These are phyloP conservation scores for Aricia agestis DNA, from an alignment of 1,140 invertebrate species.

Conservation along the genomic window DNA sequence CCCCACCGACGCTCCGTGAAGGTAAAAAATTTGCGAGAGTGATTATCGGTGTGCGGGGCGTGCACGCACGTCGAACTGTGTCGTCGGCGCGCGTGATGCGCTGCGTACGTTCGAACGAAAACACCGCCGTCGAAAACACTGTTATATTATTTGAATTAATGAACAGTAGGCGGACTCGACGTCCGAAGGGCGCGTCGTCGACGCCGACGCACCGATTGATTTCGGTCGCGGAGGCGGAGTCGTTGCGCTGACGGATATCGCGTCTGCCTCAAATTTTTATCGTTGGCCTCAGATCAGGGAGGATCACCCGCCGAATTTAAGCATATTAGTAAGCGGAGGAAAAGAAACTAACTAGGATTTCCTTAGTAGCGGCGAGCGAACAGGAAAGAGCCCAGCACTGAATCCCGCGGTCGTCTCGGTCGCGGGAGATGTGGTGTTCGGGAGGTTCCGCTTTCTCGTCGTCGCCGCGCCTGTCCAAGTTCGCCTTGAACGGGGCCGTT, in stretches of 20 bases:
- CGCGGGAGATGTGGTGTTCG: conserved; percentile 82
- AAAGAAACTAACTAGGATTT: conserved; percentile 94
- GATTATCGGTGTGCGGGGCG: too few species aligned
- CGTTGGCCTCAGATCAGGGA: conserved; percentile 82
- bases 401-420: conserved; percentile 63
- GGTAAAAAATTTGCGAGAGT: neutral
- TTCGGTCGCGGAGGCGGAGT: conserved; percentile 24
- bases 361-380: conserved; percentile 92
- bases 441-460: conserved; percentile 72
- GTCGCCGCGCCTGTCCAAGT: conserved; percentile 77
- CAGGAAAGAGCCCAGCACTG: conserved; percentile 84
- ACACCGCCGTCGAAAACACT: too few species aligned
- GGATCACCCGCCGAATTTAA: conserved; percentile 82
- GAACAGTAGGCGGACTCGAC: conserved; percentile 35
- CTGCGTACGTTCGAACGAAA: too few species aligned
- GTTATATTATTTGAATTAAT: neutral
- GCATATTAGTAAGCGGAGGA: conserved; percentile 93
- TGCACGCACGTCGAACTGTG: too few species aligned
- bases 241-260: conserved; percentile 39
- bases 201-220: conserved; percentile 12
- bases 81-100: too few species aligned
- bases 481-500: conserved; percentile 82
- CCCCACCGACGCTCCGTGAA: neutral
- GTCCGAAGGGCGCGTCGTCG: conserved; percentile 36
- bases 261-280: conserved; percentile 39